A percentile compares a stretch with the other conserved stretches of the same genome.
Evolutionary conservation across 1,140 invertebrate genomes (phyloP).

Genomic region (Copidosoma floridanum): DNA sequence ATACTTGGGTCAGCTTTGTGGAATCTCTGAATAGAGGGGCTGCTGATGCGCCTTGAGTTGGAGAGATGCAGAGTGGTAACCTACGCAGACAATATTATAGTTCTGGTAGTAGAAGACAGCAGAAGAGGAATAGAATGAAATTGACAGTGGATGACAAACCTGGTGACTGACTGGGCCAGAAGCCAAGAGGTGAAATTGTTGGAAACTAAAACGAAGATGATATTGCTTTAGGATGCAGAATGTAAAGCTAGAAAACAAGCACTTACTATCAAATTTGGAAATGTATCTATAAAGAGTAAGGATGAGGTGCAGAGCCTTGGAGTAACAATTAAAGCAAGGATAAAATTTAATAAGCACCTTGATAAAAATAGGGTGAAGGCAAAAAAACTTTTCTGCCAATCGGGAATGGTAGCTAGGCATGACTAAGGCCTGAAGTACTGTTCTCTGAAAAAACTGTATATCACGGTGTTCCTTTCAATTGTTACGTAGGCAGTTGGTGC

Average conservation of each 20-base stretch:
- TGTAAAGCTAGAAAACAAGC: neutral
- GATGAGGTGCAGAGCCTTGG: conserved; percentile 17
- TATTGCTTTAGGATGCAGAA: neutral
- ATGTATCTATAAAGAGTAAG: neutral
- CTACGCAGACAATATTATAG: conserved; percentile 40
- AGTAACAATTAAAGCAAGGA: neutral
- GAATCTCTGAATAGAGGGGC: conserved; percentile 45
- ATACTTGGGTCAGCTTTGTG: conserved; percentile 45
- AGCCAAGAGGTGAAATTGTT: conserved; percentile 13
- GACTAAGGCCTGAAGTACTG: conserved; percentile 25
- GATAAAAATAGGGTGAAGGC: neutral
- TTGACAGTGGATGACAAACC: neutral
- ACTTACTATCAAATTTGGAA: neutral
- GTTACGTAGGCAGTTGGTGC: conserved; percentile 34
- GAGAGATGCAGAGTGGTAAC: conserved; percentile 27
- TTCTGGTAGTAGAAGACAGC: conserved; percentile 25
- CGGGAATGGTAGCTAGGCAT: conserved; percentile 8
- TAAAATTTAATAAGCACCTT: conserved; percentile 1
- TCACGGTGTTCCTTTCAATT: conserved; percentile 29
- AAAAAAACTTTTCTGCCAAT: neutral
- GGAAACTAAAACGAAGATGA: neutral
- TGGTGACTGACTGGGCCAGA: conserved; percentile 25
- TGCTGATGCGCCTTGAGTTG: conserved; percentile 34
- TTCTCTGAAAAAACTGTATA: conserved; percentile 30
- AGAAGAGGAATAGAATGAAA: neutral